Base-by-base conservation (phyloP, 2,888 invertebrate genomes). In the Agrotis puta region DNA sequence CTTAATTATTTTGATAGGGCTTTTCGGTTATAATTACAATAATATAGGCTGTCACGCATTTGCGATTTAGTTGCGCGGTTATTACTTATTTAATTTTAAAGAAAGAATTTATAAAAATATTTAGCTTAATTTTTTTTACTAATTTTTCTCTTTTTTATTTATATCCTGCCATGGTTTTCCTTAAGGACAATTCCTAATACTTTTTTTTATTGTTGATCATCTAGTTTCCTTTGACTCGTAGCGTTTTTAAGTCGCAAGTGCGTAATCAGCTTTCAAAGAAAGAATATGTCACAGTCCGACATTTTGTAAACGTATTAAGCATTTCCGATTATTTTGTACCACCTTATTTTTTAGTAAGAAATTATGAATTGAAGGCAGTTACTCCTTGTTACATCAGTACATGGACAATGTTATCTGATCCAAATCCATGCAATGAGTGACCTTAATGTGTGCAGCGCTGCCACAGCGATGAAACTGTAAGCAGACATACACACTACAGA, bases 291-390 rank as follows among this genome's bases (percentile, higher is more conserved):
- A n/a, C 68, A 58, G 43, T 53, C 68, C 68, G 59, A 66, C 39
- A 62, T 78, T 63, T n/a, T 53, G 45, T 56, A 22, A 63, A 65
- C 57, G 53, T 64, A 50, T 50, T 57, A n/a, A 48, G 79, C 66
- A 79, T 79, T 79, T 82, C 79, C 79, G 43, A 63, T 81, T 71
- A 70, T 22, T 70, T 64, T 79, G 50, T 68, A 79, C 82, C 82
- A 82, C 79, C 82, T 79, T 73, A 68, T 43, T 54, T 70, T 74
- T 62, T 78, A 62, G 33, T 51, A 33, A 24, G 43, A 33, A 39
- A 14, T 39, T 56, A 3, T 79, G 66, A 57, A 74, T 39, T 67
- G 47, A 47, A 67, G 39, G 27, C 22, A 13, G 43, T 45, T 3
- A 39, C 33, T 51, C 6, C 39, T 11, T 11, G 39, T n/a, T n/a